Base-by-base conservation (phyloP, 2,888 invertebrate genomes). In the Polydrusus pterygomalis region DNA sequence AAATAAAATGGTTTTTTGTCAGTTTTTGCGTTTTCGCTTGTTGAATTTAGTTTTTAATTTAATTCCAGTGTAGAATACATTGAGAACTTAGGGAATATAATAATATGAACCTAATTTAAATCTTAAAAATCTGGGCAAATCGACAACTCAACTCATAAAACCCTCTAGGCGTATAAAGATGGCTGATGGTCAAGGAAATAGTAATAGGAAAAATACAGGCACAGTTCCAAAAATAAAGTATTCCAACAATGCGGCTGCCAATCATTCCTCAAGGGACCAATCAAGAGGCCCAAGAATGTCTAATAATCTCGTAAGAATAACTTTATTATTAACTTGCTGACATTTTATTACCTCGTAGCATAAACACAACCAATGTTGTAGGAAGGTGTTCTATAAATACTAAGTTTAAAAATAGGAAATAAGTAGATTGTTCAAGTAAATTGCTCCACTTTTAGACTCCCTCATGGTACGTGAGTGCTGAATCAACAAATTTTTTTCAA, bases 161-260 rank as follows among this genome's bases (percentile, higher is more conserved):
- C 34, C 38, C 51, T 47, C 11, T 17, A 13, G 47, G 70, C 51
- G 47, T 63, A 82, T 77, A 78, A 77, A 71, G 38, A 87, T 87
- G 87, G 84, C 86, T 60, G 86, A 86, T 70, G 86, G 86, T 71
- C 83, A 84, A 67, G 83, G 85, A 75, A 86, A 86, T 80, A 82
- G 82, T 78, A 86, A 86, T 78, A 86, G 85, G 80, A 84, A 82
- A 73, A 83, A 85, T 79, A 92, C 92, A 82, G 93, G 93, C 81
- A 92, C 93, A 49, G 92, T 93, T 82, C 93, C 93, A 80, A 93
- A 93, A 88, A 89, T 90, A 49, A 83, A 83, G 77, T 81, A 81
- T 70, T 81, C 83, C 40, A 84, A 83, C 75, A 82, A 83, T 75
- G 81, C 80, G 30, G 58, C 65, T 56, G 77, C 70, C 45, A 75